Conservation (phyloP, 2,888 invertebrate genomes). For the Agelastica alni region DNA sequence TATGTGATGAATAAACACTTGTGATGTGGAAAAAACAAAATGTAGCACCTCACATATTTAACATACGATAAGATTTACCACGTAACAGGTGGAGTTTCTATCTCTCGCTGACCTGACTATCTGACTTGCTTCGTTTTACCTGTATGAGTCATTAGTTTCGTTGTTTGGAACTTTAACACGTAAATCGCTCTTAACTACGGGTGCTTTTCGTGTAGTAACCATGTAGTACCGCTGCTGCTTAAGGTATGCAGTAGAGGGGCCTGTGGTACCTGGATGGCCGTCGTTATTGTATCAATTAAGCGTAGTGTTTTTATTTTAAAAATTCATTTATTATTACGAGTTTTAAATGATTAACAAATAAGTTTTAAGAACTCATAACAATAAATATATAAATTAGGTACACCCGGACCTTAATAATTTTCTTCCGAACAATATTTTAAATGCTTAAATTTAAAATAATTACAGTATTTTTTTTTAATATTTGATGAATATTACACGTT, state of each 20-base stretch:
- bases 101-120: conserved; percentile 36
- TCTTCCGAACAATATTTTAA: too few species aligned
- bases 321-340: not conserved
- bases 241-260: conserved; percentile 10
- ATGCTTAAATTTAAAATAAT: too few species aligned
- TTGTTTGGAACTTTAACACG: conserved; percentile 16
- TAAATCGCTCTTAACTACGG: not conserved
- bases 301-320: not conserved
- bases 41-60: conserved; percentile 5
- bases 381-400: too few species aligned
- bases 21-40: conserved; percentile 3
- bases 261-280: conserved; percentile 5
- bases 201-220: not conserved
- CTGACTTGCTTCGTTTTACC: conserved; percentile 38
- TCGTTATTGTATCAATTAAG: not conserved
- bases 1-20: conserved; percentile 5
- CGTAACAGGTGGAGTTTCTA: conserved; percentile 35
- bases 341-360: not conserved
- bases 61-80: conserved; percentile 3
- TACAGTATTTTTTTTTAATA: too few species aligned
- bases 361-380: not conserved
- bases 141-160: conserved; percentile 43
- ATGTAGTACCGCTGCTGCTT: not conserved
- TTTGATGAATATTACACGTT: too few species aligned
- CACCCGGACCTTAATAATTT: too few species aligned